Base-by-base conservation (phyloP, 2,888 invertebrate genomes). In the Agonopterix subpropinquella region DNA sequence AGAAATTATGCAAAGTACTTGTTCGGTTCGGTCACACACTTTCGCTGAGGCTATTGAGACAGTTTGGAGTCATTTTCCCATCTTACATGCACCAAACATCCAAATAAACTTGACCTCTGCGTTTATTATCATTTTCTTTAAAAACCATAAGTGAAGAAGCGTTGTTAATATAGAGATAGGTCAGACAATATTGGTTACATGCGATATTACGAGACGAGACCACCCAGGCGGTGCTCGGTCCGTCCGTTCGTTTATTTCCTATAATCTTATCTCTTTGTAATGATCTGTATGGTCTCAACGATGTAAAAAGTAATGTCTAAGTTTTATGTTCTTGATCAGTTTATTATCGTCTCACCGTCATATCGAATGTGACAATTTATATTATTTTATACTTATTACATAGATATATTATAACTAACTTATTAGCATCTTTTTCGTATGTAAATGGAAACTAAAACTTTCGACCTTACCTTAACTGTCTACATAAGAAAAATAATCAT, bases 1-100 rank as follows among this genome's bases (percentile, higher is more conserved):
- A 74, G 74, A 77, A 80, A 80, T 79, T 82, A 80, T 80, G 77
- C 80, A 73, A 80, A 79, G 68, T 65, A 65, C 70, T 28, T 28
- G 28, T 28, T 62, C 56, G 54, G 60, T 57, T 57, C 55, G 60
- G 73, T 79, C 81, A 73, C 79, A 80, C 78, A 85, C 85, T 87
- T 86, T 86, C 85, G 78, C 85, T 77, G 79, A 80, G 83, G 80
- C 80, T 83, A 75, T 81, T 77, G 80, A 81, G 85, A 85, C 82
- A 80, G 77, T 79, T 80, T 77, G 73, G 73, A 77, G 73, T 75
- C 78, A 58, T 65, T 69, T 66, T 65, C 58, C 59, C 61, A 56
- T 60, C 61, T 59, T 58, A 67, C 63, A 64, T 60, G 59, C 52
- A 51, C 55, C 50, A 51, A 49, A 44, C 54, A 50, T 53, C 77